Percentiles rank a stretch among this genome's conserved stretches.
Evolutionary conservation across 2,797 vertebrate species (phyloP).

Genomic region (Sebastes goodei): DNA sequence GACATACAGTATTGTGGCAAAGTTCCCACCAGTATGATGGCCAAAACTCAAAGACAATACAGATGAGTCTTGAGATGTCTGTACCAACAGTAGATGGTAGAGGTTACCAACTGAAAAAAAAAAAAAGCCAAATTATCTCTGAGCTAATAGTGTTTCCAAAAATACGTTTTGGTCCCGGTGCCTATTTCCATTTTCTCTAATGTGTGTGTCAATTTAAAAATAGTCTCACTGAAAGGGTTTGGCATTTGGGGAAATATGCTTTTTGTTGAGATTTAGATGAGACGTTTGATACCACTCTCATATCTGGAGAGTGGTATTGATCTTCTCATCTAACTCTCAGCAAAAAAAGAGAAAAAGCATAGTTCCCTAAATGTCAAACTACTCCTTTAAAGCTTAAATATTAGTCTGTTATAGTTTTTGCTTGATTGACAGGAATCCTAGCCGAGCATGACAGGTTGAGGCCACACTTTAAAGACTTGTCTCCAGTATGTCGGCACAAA

Average conservation of each 20-base stretch:
- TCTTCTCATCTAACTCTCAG: no score
- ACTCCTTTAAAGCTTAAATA: not conserved
- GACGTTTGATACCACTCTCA: not conserved
- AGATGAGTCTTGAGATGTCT: not conserved
- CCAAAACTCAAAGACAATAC: not conserved
- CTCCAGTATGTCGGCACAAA: no score
- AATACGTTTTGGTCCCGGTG: not conserved
- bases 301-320: no score
- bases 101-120: no score
- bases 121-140: no score
- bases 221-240: no score
- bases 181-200: not conserved
- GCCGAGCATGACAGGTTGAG: not conserved
- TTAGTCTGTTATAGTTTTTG: not conserved
- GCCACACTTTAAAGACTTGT: not conserved
- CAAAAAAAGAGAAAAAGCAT: no score
- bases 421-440: not conserved
- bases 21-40: not conserved
- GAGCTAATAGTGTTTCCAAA: no score
- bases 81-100: not conserved
- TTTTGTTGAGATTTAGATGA: not conserved
- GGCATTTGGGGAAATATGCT: no score
- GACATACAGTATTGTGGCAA: not conserved
- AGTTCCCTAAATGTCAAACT: no score
- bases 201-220: no score